phyloP scores from a whole-genome alignment of 2,113 vertebrate species.

The Aramus guarauna region DNA sequence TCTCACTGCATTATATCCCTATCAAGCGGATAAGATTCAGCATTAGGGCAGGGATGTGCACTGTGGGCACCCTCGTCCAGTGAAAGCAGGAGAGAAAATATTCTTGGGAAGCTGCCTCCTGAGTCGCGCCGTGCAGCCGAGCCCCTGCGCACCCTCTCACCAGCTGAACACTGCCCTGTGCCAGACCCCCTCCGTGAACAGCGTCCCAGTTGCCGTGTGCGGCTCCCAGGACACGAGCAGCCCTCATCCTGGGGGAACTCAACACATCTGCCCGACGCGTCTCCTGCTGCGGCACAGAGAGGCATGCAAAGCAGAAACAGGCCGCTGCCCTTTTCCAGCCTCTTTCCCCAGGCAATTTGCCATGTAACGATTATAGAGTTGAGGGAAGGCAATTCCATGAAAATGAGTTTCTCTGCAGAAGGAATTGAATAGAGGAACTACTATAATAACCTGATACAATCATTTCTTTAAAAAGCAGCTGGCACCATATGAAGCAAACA shows the following conservation, averaged over 20 bases:
- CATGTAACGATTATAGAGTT: not conserved
- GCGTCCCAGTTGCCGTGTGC: rapidly evolving
- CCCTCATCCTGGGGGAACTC: too few relatives aligned
- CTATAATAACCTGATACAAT: not conserved
- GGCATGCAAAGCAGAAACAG: rapidly evolving
- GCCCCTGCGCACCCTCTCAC: rapidly evolving
- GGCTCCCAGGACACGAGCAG: rapidly evolving
- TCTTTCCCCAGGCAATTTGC: not conserved
- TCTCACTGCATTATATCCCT: not conserved
- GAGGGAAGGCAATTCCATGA: not conserved
- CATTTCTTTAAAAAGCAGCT: not conserved
- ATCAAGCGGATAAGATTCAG: not conserved
- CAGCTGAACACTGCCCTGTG: rapidly evolving
- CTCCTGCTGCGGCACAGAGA: rapidly evolving
- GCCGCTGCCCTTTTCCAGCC: not conserved
- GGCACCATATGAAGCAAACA: not conserved
- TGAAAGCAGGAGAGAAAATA: not conserved
- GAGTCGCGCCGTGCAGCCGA: rapidly evolving
- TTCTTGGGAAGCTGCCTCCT: not conserved
- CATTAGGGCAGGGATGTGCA: not conserved
- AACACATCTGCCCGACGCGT: rapidly evolving
- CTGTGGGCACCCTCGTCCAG: not conserved
- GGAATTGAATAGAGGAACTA: not conserved
- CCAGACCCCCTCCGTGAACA: rapidly evolving
- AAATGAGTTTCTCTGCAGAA: not conserved